Conservation (phyloP, 2,113 vertebrate species). For the Gorsachius goisagi region DNA sequence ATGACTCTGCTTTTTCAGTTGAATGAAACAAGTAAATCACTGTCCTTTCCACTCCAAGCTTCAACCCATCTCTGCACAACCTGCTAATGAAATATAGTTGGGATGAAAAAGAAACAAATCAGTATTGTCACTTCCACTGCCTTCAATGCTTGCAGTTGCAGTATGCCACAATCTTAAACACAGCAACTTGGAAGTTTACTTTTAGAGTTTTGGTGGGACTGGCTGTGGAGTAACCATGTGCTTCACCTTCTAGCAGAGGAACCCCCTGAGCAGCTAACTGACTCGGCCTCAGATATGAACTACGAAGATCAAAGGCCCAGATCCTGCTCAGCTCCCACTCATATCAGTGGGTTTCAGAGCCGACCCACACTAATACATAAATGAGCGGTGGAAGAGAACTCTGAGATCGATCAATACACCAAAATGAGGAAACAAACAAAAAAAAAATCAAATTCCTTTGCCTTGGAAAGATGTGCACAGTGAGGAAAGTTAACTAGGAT, state of each 20-base stretch:
- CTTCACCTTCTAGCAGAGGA: background rate
- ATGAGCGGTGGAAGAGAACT: background rate
- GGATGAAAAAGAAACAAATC: background rate
- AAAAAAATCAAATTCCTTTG: background rate
- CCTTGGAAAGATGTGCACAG: background rate
- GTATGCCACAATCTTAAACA: background rate
- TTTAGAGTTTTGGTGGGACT: background rate
- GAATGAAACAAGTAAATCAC: background rate
- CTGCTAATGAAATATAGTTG: background rate
- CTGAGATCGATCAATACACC: background rate
- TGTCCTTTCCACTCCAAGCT: background rate
- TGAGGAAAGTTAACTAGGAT: background rate
- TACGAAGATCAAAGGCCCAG: background rate
- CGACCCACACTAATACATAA: background rate
- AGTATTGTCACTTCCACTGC: background rate
- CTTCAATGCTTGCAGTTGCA: background rate
- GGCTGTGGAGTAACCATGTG: background rate
- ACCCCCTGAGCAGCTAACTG: background rate
- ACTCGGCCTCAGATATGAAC: background rate
- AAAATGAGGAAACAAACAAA: background rate
- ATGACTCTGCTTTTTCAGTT: background rate
- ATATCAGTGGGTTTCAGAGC: fast-evolving
- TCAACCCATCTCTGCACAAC: background rate
- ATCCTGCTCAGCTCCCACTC: background rate
- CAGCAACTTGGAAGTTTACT: background rate